phyloP scores from a whole-genome alignment of 2,113 vertebrate genomes.

The Peromyscus leucopus region DNA sequence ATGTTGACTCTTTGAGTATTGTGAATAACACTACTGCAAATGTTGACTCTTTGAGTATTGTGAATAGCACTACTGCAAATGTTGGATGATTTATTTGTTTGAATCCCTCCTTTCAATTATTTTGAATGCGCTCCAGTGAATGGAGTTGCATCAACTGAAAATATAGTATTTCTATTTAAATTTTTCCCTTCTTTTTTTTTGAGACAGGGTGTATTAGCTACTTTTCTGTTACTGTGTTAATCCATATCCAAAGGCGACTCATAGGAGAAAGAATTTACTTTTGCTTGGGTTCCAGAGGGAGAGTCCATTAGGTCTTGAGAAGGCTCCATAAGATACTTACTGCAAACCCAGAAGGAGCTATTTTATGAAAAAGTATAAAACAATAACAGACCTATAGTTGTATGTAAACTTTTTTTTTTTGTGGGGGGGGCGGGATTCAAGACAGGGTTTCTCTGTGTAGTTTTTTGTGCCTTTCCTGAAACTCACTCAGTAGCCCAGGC shows the following conservation, averaged over 20 bases:
- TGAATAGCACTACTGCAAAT: not conserved
- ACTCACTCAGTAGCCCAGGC: too few species aligned
- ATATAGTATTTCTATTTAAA: not conserved
- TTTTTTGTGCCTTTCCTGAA: too few species aligned
- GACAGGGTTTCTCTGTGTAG: too few species aligned
- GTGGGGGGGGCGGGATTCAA: too few species aligned
- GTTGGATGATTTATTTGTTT: not conserved
- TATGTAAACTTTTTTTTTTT: not conserved
- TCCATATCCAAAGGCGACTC: not conserved
- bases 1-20: not conserved
- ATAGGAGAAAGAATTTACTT: not conserved
- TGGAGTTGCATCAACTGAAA: not conserved
- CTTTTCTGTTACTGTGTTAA: not conserved
- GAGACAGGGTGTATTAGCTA: not conserved
- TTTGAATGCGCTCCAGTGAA: not conserved
- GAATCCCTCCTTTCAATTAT: not conserved
- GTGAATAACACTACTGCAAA: not conserved
- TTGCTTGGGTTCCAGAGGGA: not conserved
- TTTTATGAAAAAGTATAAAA: conserved; percentile 33
- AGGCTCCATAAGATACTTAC: not conserved
- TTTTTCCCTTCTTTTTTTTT: not conserved
- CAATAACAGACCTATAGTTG: conserved; percentile 20
- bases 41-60: not conserved
- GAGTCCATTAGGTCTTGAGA: not conserved
- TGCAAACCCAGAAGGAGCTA: not conserved